phyloP scores from a whole-genome alignment of 2,888 invertebrate species.

The Ctena decussata region DNA sequence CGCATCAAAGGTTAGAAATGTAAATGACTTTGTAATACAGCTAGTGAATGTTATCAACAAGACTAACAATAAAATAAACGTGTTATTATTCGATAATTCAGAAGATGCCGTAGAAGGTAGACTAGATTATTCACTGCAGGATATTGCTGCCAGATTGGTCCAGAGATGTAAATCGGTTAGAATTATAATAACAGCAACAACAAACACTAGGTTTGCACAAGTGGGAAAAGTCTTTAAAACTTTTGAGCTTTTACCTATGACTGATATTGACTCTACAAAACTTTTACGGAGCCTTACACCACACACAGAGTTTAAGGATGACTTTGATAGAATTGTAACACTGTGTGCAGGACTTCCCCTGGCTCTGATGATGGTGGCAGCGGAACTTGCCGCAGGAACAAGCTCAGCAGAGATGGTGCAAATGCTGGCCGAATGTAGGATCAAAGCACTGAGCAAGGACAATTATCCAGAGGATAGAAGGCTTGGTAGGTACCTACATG shows the following conservation, averaged over 20 bases:
- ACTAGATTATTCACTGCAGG: conserved; percentile 18
- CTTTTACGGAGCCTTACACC: conserved; percentile 29
- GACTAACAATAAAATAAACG: background rate
- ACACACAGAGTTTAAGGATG: conserved; percentile 29
- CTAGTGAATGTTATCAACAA: background rate
- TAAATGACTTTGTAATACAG: background rate
- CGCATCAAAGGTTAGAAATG: background rate
- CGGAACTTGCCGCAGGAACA: conserved; percentile 45
- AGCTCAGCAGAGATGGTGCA: conserved; percentile 47
- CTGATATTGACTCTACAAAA: conserved; percentile 24
- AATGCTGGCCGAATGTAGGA: conserved; percentile 41
- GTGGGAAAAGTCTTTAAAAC: background rate
- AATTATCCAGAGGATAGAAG: conserved; percentile 44
- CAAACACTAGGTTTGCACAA: background rate
- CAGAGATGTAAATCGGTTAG: conserved; percentile 22
- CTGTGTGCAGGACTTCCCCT: conserved; percentile 59
- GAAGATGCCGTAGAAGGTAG: conserved; percentile 46
- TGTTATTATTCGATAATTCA: conserved; percentile 56
- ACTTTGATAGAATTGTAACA: conserved; percentile 40
- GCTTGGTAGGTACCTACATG: conserved; percentile 59
- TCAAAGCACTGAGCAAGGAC: conserved; percentile 55
- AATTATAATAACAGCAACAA: conserved; percentile 50
- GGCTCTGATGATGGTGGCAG: conserved; percentile 51
- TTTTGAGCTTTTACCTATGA: conserved; percentile 11
- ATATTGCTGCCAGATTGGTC: conserved; percentile 8